Percentiles rank a stretch among this genome's conserved stretches.
These are phyloP conservation scores for Lampris incognitus DNA, from an alignment of 2,113 vertebrate species.

Conservation along the genomic window DNA sequence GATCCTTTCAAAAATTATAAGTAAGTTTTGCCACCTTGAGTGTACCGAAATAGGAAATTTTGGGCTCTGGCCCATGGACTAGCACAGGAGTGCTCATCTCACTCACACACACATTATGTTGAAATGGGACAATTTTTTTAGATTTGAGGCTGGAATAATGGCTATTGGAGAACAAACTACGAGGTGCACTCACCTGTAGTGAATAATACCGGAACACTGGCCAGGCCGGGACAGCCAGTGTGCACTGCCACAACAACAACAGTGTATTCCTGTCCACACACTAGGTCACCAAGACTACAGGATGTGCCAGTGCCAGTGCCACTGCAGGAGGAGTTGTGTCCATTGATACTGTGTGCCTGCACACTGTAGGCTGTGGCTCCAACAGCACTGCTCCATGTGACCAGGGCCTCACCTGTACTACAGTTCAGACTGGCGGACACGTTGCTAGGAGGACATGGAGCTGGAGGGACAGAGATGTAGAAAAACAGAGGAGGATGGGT, in stretches of 20 bases:
- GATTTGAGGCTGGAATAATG: too few species aligned
- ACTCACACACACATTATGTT: slow-evolving; percentile 65
- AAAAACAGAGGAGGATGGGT: background rate
- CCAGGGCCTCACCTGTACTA: slow-evolving; percentile 32
- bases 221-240: slow-evolving; percentile 62
- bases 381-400: slow-evolving; percentile 63
- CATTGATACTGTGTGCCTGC: slow-evolving; percentile 47
- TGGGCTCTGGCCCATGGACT: too few species aligned
- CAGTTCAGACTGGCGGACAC: slow-evolving; percentile 67
- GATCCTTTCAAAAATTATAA: too few species aligned
- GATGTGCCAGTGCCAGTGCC: slow-evolving; percentile 25
- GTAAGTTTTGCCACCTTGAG: too few species aligned
- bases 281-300: slow-evolving; percentile 62
- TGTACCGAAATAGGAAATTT: too few species aligned
- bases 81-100: slow-evolving; percentile 49
- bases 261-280: slow-evolving; percentile 72
- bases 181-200: slow-evolving; percentile 58
- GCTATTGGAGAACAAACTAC: background rate
- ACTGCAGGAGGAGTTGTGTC: slow-evolving; percentile 63
- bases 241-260: slow-evolving; percentile 62
- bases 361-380: slow-evolving; percentile 57
- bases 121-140: too few species aligned
- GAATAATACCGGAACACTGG: slow-evolving; percentile 44
- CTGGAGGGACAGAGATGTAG: slow-evolving; percentile 51
- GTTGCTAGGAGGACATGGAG: slow-evolving; percentile 70